Conservation (phyloP, 2,113 vertebrate genomes). For the Odontesthes bonariensis region DNA sequence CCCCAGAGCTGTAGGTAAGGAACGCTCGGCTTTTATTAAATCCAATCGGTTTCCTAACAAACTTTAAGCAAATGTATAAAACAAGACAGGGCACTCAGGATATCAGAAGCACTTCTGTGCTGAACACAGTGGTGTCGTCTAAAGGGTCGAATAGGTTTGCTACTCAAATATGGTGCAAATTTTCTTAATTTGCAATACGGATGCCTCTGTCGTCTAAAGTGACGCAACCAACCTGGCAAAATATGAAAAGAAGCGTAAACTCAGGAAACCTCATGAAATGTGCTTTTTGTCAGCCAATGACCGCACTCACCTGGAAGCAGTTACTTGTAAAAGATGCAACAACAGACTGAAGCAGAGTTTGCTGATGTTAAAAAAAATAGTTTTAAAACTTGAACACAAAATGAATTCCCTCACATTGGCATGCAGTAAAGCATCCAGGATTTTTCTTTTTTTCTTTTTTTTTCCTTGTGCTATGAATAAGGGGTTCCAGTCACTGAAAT, state of each 20-base stretch:
- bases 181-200: slow-evolving; percentile 10
- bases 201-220: background rate
- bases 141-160: slow-evolving; percentile 15
- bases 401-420: background rate
- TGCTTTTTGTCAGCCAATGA: slow-evolving; percentile 19
- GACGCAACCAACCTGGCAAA: background rate
- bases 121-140: slow-evolving; percentile 51
- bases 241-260: background rate
- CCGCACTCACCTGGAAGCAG: slow-evolving; percentile 8
- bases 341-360: slow-evolving; percentile 6
- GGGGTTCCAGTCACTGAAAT: background rate
- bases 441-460: background rate
- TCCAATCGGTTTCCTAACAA: slow-evolving; percentile 25
- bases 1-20: background rate
- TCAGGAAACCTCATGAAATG: slow-evolving; percentile 1
- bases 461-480: slow-evolving; percentile 42
- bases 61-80: slow-evolving; percentile 52
- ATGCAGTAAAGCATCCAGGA: background rate
- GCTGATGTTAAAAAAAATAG: background rate
- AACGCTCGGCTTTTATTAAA: background rate
- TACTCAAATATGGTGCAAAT: slow-evolving; percentile 12
- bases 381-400: background rate
- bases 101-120: slow-evolving; percentile 25
- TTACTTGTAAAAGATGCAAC: slow-evolving; percentile 16
- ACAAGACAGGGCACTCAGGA: slow-evolving; percentile 15